Evolutionary conservation across 2,797 vertebrate genomes (phyloP).

Genomic region (Rhyacichthys aspro): DNA sequence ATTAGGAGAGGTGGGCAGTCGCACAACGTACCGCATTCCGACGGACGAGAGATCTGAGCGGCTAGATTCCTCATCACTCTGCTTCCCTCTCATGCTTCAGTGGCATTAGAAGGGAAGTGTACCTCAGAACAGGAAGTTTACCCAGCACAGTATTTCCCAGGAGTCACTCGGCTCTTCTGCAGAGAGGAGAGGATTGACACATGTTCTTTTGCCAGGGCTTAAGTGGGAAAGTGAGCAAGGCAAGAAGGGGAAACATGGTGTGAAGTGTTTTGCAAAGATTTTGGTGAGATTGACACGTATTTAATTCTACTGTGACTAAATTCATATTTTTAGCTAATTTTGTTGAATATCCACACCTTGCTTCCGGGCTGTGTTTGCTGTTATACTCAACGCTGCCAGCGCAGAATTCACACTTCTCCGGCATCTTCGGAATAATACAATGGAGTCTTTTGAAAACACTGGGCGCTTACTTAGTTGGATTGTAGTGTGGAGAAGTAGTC

Average conservation of each 20-base stretch:
- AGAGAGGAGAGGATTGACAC: conserved; percentile 55
- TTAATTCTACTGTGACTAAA: neutral
- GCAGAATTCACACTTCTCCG: neutral
- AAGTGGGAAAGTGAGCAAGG: conserved; percentile 27
- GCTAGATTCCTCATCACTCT: conserved; percentile 57
- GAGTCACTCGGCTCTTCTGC: conserved; percentile 48
- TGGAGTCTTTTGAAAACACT: no score
- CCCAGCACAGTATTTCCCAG: conserved; percentile 45
- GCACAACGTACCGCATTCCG: conserved; percentile 53
- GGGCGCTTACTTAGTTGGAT: no score
- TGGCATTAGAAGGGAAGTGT: conserved; percentile 50
- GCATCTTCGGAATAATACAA: neutral
- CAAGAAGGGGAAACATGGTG: conserved; percentile 11
- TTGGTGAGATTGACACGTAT: neutral
- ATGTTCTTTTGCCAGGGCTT: conserved; percentile 33
- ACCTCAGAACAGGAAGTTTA: conserved; percentile 61
- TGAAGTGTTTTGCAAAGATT: conserved; percentile 4
- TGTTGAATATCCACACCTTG: neutral
- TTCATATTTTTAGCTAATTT: neutral
- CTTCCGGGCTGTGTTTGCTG: neutral
- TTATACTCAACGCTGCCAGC: neutral
- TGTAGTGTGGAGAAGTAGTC: no score
- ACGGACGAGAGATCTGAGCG: conserved; percentile 47
- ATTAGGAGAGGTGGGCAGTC: conserved; percentile 44
- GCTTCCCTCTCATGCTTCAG: conserved; percentile 54